A percentile compares a stretch with the other conserved stretches of the same genome.
phyloP scores from a whole-genome alignment of 2,888 invertebrate genomes.

The Lepas anatifera region DNA sequence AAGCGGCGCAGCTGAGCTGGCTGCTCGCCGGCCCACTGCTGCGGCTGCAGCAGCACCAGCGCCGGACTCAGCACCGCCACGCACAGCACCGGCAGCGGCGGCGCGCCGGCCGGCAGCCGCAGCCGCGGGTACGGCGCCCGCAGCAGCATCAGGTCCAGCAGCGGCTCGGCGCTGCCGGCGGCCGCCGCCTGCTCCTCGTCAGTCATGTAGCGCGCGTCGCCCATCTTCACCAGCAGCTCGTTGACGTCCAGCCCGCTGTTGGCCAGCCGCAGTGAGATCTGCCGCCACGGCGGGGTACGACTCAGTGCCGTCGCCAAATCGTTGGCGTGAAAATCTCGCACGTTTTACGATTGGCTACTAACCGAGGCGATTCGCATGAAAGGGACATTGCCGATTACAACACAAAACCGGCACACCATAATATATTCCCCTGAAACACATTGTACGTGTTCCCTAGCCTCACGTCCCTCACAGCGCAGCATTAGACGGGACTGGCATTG shows the following conservation, averaged over 20 bases:
- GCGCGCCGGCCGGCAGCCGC: background rate
- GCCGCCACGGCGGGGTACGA: too few species aligned
- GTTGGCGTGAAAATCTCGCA: too few species aligned
- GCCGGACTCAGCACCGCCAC: background rate
- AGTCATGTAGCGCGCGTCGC: slow-evolving; percentile 3
- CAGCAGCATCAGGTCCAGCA: background rate
- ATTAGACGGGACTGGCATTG: too few species aligned
- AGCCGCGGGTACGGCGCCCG: background rate
- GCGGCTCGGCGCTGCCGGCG: background rate
- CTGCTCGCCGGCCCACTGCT: background rate
- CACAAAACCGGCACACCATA: too few species aligned
- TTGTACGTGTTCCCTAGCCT: too few species aligned
- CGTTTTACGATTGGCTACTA: too few species aligned
- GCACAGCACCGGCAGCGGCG: background rate
- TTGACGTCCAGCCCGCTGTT: background rate
- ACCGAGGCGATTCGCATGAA: too few species aligned
- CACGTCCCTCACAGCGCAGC: too few species aligned
- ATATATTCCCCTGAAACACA: too few species aligned
- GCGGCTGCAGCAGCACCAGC: background rate
- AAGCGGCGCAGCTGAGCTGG: background rate
- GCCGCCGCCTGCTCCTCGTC: background rate
- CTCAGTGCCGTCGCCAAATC: too few species aligned
- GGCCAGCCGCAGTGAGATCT: background rate
- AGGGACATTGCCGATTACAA: too few species aligned
- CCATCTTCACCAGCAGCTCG: slow-evolving; percentile 6